Evolutionary conservation across 2,113 vertebrate species (phyloP).

Genomic region (Rafetus swinhoei): DNA sequence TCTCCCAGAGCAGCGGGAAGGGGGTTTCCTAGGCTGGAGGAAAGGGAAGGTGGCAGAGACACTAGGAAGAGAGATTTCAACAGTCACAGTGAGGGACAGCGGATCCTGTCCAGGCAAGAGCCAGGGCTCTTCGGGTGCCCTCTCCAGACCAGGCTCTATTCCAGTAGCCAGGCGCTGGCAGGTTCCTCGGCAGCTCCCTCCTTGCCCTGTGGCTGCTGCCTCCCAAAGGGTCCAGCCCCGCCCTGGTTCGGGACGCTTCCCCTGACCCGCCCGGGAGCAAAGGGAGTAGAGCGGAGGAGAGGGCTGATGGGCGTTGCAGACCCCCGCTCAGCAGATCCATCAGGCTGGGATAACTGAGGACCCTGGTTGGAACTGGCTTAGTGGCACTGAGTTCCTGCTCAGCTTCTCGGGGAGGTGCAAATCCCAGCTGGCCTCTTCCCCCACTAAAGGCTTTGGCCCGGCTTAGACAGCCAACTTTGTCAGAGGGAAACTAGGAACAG

Average conservation of each 20-base stretch:
- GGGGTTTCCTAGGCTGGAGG: neutral
- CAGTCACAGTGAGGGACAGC: neutral
- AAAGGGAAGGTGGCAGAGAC: neutral
- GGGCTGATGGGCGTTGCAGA: neutral
- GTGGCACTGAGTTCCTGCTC: neutral
- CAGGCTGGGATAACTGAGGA: neutral
- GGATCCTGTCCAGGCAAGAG: neutral
- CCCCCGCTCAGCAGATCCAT: neutral
- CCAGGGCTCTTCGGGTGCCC: neutral
- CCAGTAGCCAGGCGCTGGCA: neutral
- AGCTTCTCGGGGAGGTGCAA: neutral
- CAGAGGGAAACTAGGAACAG: rapidly evolving
- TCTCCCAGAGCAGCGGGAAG: neutral
- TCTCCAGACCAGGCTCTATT: neutral
- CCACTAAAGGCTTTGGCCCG: rapidly evolving
- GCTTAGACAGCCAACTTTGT: rapidly evolving
- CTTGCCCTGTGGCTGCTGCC: neutral
- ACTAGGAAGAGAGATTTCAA: neutral
- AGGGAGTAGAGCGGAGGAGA: neutral
- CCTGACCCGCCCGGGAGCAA: neutral
- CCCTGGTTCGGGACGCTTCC: neutral
- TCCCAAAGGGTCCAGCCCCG: neutral
- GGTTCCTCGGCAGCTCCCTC: neutral
- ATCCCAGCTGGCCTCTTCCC: too few species aligned
- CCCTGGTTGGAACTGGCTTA: too few species aligned